Percentiles rank a stretch among this genome's conserved stretches.
Evolutionary conservation across 2,113 vertebrate species (phyloP).

Genomic region (Rana temporaria): DNA sequence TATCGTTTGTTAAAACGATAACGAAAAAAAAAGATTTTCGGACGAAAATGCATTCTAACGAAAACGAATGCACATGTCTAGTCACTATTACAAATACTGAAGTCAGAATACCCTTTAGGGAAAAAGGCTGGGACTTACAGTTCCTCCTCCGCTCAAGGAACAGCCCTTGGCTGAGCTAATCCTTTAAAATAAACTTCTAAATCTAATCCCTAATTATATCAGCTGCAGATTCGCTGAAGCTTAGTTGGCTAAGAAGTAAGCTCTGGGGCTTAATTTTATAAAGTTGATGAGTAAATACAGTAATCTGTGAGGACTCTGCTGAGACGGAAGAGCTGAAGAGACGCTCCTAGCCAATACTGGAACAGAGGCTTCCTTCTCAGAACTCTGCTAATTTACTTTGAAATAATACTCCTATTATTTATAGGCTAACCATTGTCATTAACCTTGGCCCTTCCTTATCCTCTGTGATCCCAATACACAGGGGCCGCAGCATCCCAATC

Average conservation of each 20-base stretch:
- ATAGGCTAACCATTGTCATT: slow-evolving; percentile 24
- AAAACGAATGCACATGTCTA: no score
- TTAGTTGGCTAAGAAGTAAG: slow-evolving; percentile 17
- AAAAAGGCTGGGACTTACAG: no score
- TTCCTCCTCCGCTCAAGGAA: no score
- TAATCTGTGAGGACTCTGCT: not conserved
- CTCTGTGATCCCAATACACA: slow-evolving; percentile 28
- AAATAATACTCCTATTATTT: slow-evolving; percentile 30
- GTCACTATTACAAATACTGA: no score
- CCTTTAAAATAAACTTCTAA: slow-evolving; percentile 19
- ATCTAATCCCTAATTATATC: slow-evolving; percentile 41
- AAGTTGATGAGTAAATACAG: slow-evolving; percentile 29
- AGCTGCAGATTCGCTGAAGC: slow-evolving; percentile 20
- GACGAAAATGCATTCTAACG: no score
- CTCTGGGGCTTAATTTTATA: slow-evolving; percentile 18
- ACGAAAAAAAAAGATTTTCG: no score
- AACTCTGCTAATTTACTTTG: slow-evolving; percentile 3
- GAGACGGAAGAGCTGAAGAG: not conserved
- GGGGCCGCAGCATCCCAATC: slow-evolving; percentile 17
- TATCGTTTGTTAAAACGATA: no score
- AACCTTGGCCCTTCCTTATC: slow-evolving; percentile 24
- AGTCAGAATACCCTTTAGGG: no score
- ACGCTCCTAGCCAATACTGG: not conserved
- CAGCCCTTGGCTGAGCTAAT: not conserved
- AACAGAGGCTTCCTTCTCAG: not conserved